Evolutionary conservation across 2,888 invertebrate species (phyloP).

Genomic region (Thymelicus lineola): DNA sequence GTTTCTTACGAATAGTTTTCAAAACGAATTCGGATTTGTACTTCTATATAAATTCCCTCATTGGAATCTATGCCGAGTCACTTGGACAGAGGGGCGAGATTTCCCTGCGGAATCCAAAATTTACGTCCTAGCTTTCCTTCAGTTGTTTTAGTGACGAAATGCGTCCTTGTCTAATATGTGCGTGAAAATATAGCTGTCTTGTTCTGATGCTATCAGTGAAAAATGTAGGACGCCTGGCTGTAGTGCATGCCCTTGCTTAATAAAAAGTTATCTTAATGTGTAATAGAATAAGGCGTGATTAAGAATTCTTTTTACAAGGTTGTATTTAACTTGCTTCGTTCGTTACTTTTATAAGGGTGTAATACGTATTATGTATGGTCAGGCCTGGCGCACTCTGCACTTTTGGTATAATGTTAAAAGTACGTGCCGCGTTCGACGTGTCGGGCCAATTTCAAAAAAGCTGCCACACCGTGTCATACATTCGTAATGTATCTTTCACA

Average conservation of each 20-base stretch:
- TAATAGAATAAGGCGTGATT: background rate
- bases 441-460: no score
- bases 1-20: slow-evolving; percentile 13
- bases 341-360: no score
- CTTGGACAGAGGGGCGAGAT: background rate
- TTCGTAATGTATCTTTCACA: no score
- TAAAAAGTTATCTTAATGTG: slow-evolving; percentile 5
- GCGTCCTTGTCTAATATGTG: slow-evolving; percentile 9
- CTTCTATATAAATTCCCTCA: background rate
- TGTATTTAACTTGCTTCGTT: no score
- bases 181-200: background rate
- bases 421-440: no score
- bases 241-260: slow-evolving; percentile 2
- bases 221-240: background rate
- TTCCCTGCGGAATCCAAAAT: background rate
- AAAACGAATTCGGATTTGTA: slow-evolving; percentile 10
- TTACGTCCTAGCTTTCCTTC: background rate
- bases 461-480: no score
- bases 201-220: background rate
- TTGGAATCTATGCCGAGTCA: background rate
- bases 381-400: no score
- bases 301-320: background rate
- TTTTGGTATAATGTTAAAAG: no score
- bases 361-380: no score
- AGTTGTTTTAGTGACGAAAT: background rate